A percentile compares a stretch with the other conserved stretches of the same genome.
These are phyloP conservation scores for Tetragonisca angustula DNA, from an alignment of 2,888 invertebrate species.

Conservation along the genomic window DNA sequence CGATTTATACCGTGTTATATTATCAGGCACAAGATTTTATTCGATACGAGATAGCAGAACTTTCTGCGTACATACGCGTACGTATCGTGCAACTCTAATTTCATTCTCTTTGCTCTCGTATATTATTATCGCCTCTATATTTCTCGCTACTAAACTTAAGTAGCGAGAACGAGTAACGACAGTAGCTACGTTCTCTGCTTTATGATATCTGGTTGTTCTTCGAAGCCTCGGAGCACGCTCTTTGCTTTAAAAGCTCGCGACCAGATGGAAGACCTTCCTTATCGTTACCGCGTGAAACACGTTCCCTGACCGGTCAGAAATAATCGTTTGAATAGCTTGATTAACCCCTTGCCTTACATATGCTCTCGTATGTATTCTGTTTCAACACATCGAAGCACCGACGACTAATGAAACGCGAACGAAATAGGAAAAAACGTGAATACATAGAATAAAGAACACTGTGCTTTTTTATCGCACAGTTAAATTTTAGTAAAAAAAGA, in stretches of 20 bases:
- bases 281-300: slow-evolving; percentile 33
- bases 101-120: not conserved
- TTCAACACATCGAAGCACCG: too few relatives aligned
- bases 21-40: not conserved
- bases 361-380: not conserved
- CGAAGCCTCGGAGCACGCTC: slow-evolving; percentile 6
- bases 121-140: not conserved
- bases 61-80: not conserved
- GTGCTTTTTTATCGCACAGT: too few relatives aligned
- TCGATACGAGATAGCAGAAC: not conserved
- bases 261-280: slow-evolving; percentile 21
- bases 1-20: too few relatives aligned
- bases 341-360: slow-evolving; percentile 17
- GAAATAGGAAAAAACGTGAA: too few relatives aligned
- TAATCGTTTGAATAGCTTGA: slow-evolving; percentile 32
- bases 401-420: too few relatives aligned
- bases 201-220: not conserved
- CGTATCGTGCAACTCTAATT: not conserved
- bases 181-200: not conserved
- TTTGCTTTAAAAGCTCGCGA: slow-evolving; percentile 13
- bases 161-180: too few relatives aligned
- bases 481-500: too few relatives aligned
- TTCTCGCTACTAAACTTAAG: not conserved
- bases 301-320: slow-evolving; percentile 29
- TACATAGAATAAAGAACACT: too few relatives aligned